These are phyloP conservation scores for Carlito syrichta DNA, from an alignment of 2,113 vertebrate genomes.

Conservation along the genomic window DNA sequence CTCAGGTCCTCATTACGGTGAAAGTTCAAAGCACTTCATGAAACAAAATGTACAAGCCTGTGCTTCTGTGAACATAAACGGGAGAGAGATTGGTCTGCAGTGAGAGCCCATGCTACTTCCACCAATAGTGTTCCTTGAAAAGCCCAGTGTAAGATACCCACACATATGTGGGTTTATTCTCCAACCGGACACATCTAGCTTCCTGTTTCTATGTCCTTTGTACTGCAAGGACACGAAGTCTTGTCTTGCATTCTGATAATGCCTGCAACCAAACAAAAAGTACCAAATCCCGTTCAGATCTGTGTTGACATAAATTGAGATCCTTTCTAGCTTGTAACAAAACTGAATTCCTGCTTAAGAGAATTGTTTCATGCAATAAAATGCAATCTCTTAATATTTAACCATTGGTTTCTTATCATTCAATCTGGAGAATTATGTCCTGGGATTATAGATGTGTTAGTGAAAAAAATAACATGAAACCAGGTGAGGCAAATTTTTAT, in stretches of 20 bases:
- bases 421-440: slow-evolving; percentile 32
- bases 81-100: not conserved
- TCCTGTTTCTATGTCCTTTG: not conserved
- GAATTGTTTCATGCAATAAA: not conserved
- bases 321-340: not conserved
- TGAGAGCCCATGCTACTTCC: not conserved
- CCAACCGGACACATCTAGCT: not conserved
- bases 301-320: not conserved
- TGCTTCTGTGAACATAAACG: not conserved
- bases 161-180: not conserved
- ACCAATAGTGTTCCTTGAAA: not conserved
- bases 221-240: not conserved
- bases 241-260: slow-evolving; percentile 16
- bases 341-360: slow-evolving; percentile 26
- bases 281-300: not conserved
- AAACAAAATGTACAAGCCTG: slow-evolving; percentile 6
- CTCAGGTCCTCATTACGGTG: slow-evolving; percentile 33
- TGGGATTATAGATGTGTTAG: not conserved
- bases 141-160: not conserved
- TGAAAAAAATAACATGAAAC: slow-evolving; percentile 37
- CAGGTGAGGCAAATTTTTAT: slow-evolving; percentile 34
- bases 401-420: slow-evolving; percentile 35
- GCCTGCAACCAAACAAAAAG: not conserved
- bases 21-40: slow-evolving; percentile 4
- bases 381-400: slow-evolving; percentile 39